Evolutionary conservation across 2,113 vertebrate genomes (phyloP), one percentile per base, ranked within the genome.

Genomic region (Campylorhamphus procurvoides): DNA sequence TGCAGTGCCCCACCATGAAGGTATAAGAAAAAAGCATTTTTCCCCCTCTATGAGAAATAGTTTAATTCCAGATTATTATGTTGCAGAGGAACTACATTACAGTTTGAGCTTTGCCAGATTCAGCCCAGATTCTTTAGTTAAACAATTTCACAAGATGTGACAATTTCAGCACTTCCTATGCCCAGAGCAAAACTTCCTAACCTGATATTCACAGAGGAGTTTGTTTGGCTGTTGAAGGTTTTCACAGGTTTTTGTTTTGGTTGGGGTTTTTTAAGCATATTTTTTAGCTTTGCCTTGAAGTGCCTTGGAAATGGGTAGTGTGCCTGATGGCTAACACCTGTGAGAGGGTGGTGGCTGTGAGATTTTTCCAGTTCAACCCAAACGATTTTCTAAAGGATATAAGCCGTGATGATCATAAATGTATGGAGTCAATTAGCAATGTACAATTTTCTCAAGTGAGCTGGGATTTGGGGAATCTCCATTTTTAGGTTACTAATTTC

Each of bases 141-240:
- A 81, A 69, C 46, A 80, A 49, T 86, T 93, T 64, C 56, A 77
- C 39, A 71, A 93, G 84, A 91, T 55, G 67, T 50, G 83, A 92
- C 60, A 72, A 75, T 92, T 96, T 90, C 94, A 86, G 85, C 73
- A 75, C 88, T 94, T 92, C 67, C 59, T 89, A 80, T 14, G 59
- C 78, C 71, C 75, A 1, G 3, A 77, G 91, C 68, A 80, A 80
- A 91, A 93, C 63, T 50, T 89, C 84, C 82, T 71, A 94, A 90
- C 90, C 44, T 35, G 80, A 90, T 88, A 93, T 5, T 75, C 85
- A 72, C 50, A 63, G n/a, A 82, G 63, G 40, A 80, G 56, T 63
- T 71, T 58, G 23, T 71, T 86, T 37, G 55, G 55, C 29, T 90
- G 22, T 9, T 91, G 49, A 42, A 76, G 28, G 55, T n/a, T 90